A percentile compares a stretch with the other conserved stretches of the same genome.
Evolutionary conservation across 2,797 vertebrate genomes (phyloP).

Genomic region (Aulostomus chinensis): DNA sequence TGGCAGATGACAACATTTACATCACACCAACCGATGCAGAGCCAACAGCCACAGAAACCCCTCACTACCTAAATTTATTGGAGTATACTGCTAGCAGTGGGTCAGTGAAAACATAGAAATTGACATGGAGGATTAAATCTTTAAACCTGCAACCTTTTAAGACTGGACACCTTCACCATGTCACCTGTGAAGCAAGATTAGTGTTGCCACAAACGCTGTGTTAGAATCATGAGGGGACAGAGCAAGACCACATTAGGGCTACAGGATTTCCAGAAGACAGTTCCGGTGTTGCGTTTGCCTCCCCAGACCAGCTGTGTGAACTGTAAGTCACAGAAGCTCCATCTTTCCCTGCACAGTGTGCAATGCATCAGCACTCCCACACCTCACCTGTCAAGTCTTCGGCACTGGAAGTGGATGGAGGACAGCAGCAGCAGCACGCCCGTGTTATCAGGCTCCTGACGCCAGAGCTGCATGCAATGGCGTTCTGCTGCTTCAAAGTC

Average conservation of each 20-base stretch:
- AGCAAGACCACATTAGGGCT: neutral
- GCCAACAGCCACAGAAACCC: no score
- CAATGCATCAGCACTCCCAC: conserved; percentile 8
- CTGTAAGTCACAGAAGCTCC: conserved; percentile 31
- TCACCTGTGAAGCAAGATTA: conserved; percentile 33
- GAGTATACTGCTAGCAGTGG: neutral
- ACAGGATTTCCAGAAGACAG: conserved; percentile 3
- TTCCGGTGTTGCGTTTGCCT: neutral
- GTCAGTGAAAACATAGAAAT: neutral
- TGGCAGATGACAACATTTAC: no score
- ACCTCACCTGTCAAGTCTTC: conserved; percentile 96
- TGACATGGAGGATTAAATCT: neutral
- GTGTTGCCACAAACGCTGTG: conserved; percentile 1
- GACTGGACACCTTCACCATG: conserved; percentile 9
- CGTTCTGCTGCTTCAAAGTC: conserved; percentile 99
- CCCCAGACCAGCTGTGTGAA: conserved; percentile 18
- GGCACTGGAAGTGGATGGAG: conserved; percentile 99
- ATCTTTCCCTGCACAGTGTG: conserved; percentile 28
- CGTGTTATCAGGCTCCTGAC: conserved; percentile 99
- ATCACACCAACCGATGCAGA: no score
- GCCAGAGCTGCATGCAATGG: conserved; percentile 99
- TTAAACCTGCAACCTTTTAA: conserved; percentile 10
- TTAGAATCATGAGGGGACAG: conserved; percentile 11
- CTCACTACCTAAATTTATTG: no score
- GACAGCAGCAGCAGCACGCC: conserved; percentile 96